These are phyloP conservation scores for Matsumurasca onukii DNA, from an alignment of 1,140 invertebrate genomes.

Conservation along the genomic window DNA sequence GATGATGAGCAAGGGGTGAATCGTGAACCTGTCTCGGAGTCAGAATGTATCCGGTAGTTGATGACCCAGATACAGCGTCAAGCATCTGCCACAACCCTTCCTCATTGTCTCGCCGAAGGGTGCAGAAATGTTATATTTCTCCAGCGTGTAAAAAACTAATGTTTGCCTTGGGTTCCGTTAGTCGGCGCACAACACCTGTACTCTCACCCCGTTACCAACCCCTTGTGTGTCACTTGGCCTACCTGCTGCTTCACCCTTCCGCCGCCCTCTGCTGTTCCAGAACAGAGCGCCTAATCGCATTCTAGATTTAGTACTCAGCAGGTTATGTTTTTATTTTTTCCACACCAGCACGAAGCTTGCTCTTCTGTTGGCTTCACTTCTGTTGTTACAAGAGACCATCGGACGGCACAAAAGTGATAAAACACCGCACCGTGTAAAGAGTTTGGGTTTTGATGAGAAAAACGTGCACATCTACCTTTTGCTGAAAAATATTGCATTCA, in stretches of 20 bases:
- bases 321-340: too few species aligned
- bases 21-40: not conserved
- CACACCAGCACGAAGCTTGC: too few species aligned
- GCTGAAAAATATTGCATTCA: too few species aligned
- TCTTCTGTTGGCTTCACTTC: too few species aligned
- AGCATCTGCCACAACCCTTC: conserved; percentile 1
- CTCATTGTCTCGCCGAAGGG: conserved; percentile 3
- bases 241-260: conserved; percentile 7
- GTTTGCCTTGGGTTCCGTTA: conserved; percentile 2
- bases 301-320: too few species aligned
- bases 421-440: too few species aligned
- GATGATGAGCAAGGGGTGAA: too few species aligned
- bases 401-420: too few species aligned
- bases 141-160: not conserved
- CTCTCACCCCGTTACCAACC: not conserved
- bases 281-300: not conserved
- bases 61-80: not conserved
- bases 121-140: conserved; percentile 16
- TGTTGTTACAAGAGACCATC: too few species aligned
- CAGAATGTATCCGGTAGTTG: not conserved
- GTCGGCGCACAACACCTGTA: not conserved
- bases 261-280: not conserved
- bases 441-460: too few species aligned
- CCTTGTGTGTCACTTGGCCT: not conserved
- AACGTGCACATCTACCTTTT: too few species aligned